A percentile compares a stretch with the other conserved stretches of the same genome.
Conservation (phyloP, 2,113 vertebrate species). For the Pungitius pungitius region DNA sequence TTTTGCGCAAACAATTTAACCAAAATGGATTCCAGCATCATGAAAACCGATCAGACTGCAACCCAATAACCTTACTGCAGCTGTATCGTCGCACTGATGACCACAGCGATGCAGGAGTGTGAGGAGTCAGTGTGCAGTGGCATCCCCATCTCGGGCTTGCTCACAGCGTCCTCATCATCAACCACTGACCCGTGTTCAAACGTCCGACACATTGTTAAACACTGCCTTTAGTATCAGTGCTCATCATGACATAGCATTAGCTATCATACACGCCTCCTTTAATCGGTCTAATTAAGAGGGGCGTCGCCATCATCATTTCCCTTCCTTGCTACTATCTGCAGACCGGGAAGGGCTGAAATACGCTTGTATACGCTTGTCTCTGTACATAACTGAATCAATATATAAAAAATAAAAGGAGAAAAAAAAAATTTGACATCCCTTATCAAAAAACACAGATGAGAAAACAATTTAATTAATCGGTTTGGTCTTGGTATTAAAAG, state of each 20-base stretch:
- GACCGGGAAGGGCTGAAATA: constrained; percentile 17
- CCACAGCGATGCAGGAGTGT: not conserved
- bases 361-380: constrained; percentile 24
- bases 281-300: not conserved
- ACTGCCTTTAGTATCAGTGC: not conserved
- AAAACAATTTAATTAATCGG: constrained; percentile 47
- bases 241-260: not conserved
- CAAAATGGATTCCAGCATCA: not conserved
- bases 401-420: not conserved
- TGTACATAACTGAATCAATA: constrained; percentile 35
- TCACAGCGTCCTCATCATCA: not conserved
- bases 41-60: not conserved
- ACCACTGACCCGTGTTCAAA: not conserved
- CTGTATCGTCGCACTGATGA: not conserved
- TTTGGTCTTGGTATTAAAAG: constrained; percentile 44
- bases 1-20: not conserved
- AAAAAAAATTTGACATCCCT: constrained; percentile 31
- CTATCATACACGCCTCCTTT: not conserved
- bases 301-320: not conserved
- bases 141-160: not conserved
- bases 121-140: not conserved
- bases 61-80: not conserved
- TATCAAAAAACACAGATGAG: constrained; percentile 52
- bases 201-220: too few species aligned
- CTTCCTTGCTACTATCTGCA: not conserved